Base-by-base conservation (phyloP, 2,113 vertebrate genomes). In the Orcinus orca region DNA sequence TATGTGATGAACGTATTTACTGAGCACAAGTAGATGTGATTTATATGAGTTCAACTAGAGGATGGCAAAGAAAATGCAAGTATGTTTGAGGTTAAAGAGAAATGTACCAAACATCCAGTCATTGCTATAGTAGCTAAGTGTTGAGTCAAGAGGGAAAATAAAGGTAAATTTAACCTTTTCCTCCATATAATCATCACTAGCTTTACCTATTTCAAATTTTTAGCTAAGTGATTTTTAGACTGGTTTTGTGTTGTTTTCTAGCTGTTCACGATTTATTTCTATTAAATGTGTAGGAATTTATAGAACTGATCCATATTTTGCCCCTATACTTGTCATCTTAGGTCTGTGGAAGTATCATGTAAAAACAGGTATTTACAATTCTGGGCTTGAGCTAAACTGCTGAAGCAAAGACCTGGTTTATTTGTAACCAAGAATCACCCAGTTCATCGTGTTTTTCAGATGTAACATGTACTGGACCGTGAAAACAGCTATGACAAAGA, bases 1-100 rank as follows among this genome's bases (percentile, higher is more conserved):
- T 97, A 12, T 96, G 82, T 63, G 76, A 95, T 44, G 47, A 73
- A 79, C 93, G 77, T 95, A 90, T 91, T 97, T 97, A 90, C 65
- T 3, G 14, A 96, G 90, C 47, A 63, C 62, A 62, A 97, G 92
- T 53, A 60, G 21, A 71, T 85, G 38, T 47, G 50, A 93, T 90
- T 93, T 93, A 88, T 93, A 9, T 79, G 60, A 14, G 29, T 65
- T 82, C 50, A 70, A n/a, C 73, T 70, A 50, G 91, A 68, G 58
- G 12, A 67, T 70, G 44, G 79, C 73, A 68, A 91, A 93, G 88
- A 92, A 85, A 94, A 97, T 83, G 88, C 65, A 71, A 90, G 74
- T 81, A 36, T 67, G 17, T 77, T 68, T 95, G 86, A 93, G 41
- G n/a, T 87, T 96, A 93, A 77, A 60, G 67, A 96, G 92, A 93